Evolutionary conservation across 2,888 invertebrate species (phyloP).

Genomic region (Apodemia zela): DNA sequence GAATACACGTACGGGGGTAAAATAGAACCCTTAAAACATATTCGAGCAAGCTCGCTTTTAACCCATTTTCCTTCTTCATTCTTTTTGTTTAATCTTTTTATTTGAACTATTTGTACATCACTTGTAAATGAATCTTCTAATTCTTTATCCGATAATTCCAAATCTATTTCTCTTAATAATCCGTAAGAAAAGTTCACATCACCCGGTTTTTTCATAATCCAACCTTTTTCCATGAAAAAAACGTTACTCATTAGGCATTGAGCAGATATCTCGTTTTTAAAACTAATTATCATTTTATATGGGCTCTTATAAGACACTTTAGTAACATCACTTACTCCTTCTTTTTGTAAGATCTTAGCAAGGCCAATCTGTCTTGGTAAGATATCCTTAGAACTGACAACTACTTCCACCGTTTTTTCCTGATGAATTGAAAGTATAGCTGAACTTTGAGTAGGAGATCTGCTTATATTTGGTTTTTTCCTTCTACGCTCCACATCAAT

Average conservation of each 20-base stretch:
- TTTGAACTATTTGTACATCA: background rate
- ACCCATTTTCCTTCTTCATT: background rate
- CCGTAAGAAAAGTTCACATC: background rate
- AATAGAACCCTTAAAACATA: background rate
- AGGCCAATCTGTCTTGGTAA: background rate
- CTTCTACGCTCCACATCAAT: background rate
- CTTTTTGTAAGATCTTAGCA: background rate
- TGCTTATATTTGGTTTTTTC: background rate
- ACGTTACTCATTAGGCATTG: background rate
- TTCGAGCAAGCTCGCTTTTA: background rate
- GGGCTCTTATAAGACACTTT: background rate
- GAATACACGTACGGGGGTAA: conserved; percentile 4
- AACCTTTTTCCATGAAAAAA: background rate
- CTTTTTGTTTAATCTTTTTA: conserved; percentile 8
- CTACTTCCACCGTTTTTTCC: background rate
- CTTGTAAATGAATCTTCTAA: background rate
- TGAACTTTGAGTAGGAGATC: background rate
- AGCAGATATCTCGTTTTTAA: background rate
- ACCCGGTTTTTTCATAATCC: background rate
- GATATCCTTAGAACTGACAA: background rate
- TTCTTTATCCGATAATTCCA: background rate
- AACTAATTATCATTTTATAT: background rate
- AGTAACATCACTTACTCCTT: background rate
- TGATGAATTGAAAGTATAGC: background rate
- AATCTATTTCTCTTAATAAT: background rate